Percentiles rank a stretch among this genome's conserved stretches.
Evolutionary conservation across 2,113 vertebrate species (phyloP).

Genomic region (Craseonycteris thonglongyai): DNA sequence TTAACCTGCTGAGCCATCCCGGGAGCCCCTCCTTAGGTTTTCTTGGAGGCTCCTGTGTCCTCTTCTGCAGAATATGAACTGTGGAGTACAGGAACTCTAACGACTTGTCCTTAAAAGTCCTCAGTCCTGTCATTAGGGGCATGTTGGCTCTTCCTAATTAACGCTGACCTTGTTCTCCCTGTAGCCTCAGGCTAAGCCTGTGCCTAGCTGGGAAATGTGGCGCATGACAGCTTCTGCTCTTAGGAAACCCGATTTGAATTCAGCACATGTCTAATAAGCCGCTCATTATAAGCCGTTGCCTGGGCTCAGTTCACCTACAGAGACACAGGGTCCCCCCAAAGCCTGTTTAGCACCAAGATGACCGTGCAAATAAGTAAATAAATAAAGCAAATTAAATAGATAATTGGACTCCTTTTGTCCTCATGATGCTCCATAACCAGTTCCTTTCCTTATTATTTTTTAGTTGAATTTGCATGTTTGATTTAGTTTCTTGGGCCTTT

Average conservation of each 20-base stretch:
- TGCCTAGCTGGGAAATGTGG: neutral
- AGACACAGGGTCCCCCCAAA: neutral
- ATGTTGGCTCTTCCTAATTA: constrained; percentile 44
- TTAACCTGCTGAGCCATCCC: no score
- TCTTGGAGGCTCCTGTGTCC: neutral
- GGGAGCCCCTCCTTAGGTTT: neutral
- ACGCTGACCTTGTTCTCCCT: constrained; percentile 40
- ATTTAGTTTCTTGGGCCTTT: constrained; percentile 3
- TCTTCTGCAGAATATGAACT: neutral
- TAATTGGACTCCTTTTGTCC: neutral
- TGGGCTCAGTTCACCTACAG: neutral
- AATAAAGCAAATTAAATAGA: neutral
- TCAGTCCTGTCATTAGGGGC: neutral
- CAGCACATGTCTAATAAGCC: neutral
- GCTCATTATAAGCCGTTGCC: neutral
- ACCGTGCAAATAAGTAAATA: neutral
- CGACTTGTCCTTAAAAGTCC: constrained; percentile 26
- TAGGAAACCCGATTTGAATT: neutral
- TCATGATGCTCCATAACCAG: neutral
- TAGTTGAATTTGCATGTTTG: constrained; percentile 27
- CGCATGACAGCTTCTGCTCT: neutral
- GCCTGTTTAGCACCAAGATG: neutral
- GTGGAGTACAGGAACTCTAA: neutral
- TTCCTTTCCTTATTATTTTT: constrained; percentile 15
- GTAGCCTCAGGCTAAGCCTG: constrained; percentile 1